Evolutionary conservation across 2,888 invertebrate genomes (phyloP), one percentile per base, ranked within the genome.

Genomic region (Chrysina gloriosa): DNA sequence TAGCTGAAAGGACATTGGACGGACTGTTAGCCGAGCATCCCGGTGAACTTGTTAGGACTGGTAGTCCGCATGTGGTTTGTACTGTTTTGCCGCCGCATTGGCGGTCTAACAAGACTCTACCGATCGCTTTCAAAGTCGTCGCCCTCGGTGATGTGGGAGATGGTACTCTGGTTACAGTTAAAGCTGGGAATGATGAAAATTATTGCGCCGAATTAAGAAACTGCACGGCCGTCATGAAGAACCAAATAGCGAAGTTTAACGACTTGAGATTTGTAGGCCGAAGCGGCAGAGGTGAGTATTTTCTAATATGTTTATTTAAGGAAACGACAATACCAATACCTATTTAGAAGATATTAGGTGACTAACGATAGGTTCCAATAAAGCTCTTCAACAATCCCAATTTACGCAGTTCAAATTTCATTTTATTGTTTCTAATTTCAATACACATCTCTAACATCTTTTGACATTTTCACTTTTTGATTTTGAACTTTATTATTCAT

Each of bases 151-250:
- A 97, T 77, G 92, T 98, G 16, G 92, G 93, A 76, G 98, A 99
- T 82, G 98, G 98, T 1, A 99, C 98, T 31, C 87, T 95, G 84
- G 98, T 99, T 73, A 95, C 95, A 5, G 95, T 99, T 36, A 86
- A 94, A 42, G 98, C 98, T 14, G 98, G 98, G 16, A 99, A 99
- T 84, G 98, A 99, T 79, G 98, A 99, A 85, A 98, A 98, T 85
- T 96, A 92, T 83, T 96, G 95, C 81, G 98, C 96, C 39, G 98
- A 99, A 83, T 84, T 98, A 76, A 85, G 97, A 79, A 99, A 99
- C 85, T 93, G 93, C 77, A 94, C 95, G 61, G 96, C 98, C 29
- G 92, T 97, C 79, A 96, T 98, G 94, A 97, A 97, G 87, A 97
- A 97, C 84, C 96, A 97, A 83, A 96, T 98, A 77, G 98, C 99